Conservation (phyloP, 2,113 vertebrate species). For the Loxodonta africana region DNA sequence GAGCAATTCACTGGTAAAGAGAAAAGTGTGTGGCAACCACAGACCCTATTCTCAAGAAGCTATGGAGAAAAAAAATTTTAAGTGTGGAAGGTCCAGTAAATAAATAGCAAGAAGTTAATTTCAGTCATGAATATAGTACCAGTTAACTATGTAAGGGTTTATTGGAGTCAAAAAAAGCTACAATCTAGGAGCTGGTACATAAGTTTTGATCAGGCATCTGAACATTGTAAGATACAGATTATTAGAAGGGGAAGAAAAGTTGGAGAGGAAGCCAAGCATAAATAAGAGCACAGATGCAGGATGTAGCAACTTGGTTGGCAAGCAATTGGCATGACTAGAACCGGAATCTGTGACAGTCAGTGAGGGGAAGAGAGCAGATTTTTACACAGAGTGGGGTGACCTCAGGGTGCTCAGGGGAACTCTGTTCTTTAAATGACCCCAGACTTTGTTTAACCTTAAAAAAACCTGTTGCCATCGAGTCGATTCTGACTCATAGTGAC, state of each 20-base stretch:
- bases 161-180: background rate
- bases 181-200: background rate
- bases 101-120: conserved; percentile 28
- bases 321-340: background rate
- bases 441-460: too few relatives aligned
- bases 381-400: background rate
- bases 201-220: conserved; percentile 3
- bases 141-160: background rate
- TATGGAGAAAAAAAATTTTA: background rate
- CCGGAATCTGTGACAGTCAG: background rate
- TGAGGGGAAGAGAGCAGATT: background rate
- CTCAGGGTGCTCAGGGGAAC: background rate
- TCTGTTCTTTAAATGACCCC: conserved; percentile 1
- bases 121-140: background rate
- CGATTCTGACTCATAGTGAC: too few relatives aligned
- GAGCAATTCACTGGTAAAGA: background rate
- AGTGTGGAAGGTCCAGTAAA: background rate
- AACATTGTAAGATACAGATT: conserved; percentile 11
- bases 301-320: conserved; percentile 57
- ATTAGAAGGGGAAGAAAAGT: conserved; percentile 47
- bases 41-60: background rate
- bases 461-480: too few relatives aligned
- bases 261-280: background rate
- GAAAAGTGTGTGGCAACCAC: conserved; percentile 1
- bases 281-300: conserved; percentile 61